Conservation (phyloP, 2,797 vertebrate species). For the Chelidonichthys spinosus region DNA sequence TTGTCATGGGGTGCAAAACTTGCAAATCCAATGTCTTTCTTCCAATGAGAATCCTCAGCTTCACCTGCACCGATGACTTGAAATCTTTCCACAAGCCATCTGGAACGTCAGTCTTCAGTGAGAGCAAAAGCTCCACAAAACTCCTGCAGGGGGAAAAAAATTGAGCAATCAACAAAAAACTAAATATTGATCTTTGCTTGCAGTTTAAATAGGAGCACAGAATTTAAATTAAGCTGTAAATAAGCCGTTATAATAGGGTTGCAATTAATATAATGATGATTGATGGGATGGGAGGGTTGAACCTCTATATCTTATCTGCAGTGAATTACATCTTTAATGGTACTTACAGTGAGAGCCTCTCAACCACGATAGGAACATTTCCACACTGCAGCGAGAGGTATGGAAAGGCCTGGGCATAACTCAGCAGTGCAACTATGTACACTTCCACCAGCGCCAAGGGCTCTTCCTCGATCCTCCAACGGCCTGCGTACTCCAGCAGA, state of each 20-base stretch:
- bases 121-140: slow-evolving; percentile 94
- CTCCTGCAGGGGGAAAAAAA: slow-evolving; percentile 83
- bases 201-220: neutral
- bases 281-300: neutral
- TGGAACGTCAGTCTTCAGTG: slow-evolving; percentile 88
- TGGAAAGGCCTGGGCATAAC: slow-evolving; percentile 90
- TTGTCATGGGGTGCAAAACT: neutral
- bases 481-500: slow-evolving; percentile 91
- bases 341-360: slow-evolving; percentile 96
- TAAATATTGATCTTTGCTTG: neutral
- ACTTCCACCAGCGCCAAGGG: slow-evolving; percentile 92
- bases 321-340: neutral
- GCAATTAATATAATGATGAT: neutral
- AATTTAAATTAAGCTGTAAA: neutral
- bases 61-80: slow-evolving; percentile 91
- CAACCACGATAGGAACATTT: slow-evolving; percentile 91
- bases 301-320: neutral
- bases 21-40: neutral
- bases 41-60: neutral
- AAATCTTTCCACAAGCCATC: slow-evolving; percentile 91
- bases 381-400: slow-evolving; percentile 92
- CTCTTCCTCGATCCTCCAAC: slow-evolving; percentile 92
- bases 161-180: neutral
- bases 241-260: neutral
- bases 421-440: slow-evolving; percentile 91